These are phyloP conservation scores for Eleutherodactylus coqui DNA, from an alignment of 2,797 vertebrate genomes.

Conservation along the genomic window DNA sequence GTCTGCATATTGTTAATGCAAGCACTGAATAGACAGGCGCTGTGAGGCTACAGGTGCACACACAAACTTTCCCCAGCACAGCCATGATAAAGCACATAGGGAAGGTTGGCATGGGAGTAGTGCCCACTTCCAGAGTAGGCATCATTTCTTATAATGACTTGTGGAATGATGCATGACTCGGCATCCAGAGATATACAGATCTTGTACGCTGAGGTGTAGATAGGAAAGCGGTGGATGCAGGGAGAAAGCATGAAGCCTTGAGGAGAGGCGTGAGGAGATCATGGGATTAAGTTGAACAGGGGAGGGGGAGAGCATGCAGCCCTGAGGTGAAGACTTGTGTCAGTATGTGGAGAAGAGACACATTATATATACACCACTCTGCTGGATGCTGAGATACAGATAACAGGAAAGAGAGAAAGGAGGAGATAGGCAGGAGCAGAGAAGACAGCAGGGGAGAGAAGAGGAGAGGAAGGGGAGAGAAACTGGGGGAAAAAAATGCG, in stretches of 20 bases:
- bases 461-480: constrained; percentile 26
- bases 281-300: constrained; percentile 59
- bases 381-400: constrained; percentile 58
- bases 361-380: constrained; percentile 60
- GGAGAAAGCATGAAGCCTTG: constrained; percentile 53
- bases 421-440: constrained; percentile 48
- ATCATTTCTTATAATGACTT: background rate
- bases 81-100: constrained; percentile 8
- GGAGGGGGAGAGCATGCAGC: constrained; percentile 55
- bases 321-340: constrained; percentile 59
- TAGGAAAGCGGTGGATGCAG: constrained; percentile 32
- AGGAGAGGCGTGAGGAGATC: constrained; percentile 61
- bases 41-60: constrained; percentile 14
- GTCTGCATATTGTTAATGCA: constrained; percentile 5
- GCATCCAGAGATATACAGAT: background rate
- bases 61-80: constrained; percentile 20
- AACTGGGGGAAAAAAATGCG: background rate
- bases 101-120: constrained; percentile 2
- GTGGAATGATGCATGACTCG: constrained; percentile 20
- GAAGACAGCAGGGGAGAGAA: constrained; percentile 56
- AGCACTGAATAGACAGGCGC: background rate
- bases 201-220: constrained; percentile 39
- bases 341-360: constrained; percentile 52
- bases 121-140: background rate
- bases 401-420: constrained; percentile 59